phyloP scores from a whole-genome alignment of 1,140 invertebrate species.

The Pachyrhynchus sulphureomaculatus region DNA sequence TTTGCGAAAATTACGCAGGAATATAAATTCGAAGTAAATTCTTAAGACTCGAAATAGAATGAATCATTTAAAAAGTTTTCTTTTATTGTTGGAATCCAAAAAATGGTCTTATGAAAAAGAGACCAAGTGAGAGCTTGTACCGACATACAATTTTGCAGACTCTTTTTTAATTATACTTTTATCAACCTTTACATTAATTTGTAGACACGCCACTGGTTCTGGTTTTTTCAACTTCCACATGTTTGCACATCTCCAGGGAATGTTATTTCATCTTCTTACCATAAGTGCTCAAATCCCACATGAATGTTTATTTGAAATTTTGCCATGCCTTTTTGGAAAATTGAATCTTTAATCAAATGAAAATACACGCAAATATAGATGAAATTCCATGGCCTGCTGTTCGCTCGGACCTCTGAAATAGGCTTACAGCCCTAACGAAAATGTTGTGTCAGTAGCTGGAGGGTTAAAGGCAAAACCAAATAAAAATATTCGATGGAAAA shows the following conservation, averaged over 20 bases:
- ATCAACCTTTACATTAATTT: too few relatives aligned
- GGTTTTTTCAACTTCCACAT: too few relatives aligned
- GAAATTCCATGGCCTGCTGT: constrained; percentile 5
- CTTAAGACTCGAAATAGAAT: too few relatives aligned
- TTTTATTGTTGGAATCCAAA: too few relatives aligned
- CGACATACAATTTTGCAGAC: too few relatives aligned
- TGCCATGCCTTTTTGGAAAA: constrained; percentile 22
- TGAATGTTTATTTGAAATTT: constrained; percentile 24
- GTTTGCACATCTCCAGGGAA: constrained; percentile 21
- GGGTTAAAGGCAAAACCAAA: constrained; percentile 5
- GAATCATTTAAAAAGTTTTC: too few relatives aligned
- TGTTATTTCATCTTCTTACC: constrained; percentile 28
- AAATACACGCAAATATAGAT: constrained; percentile 13
- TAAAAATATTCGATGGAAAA: constrained; percentile 3
- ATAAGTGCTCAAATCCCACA: constrained; percentile 22
- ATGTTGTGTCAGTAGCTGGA: constrained; percentile 17
- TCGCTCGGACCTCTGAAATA: constrained; percentile 21
- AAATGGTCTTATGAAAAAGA: too few relatives aligned
- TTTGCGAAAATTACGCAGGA: too few relatives aligned
- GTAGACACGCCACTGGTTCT: too few relatives aligned
- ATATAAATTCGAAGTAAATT: too few relatives aligned
- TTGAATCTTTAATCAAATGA: constrained; percentile 28
- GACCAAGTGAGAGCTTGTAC: too few relatives aligned
- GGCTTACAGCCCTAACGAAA: constrained; percentile 16
- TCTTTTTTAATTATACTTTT: too few relatives aligned